Evolutionary conservation across 2,113 vertebrate genomes (phyloP).

Genomic region (Colius striatus): DNA sequence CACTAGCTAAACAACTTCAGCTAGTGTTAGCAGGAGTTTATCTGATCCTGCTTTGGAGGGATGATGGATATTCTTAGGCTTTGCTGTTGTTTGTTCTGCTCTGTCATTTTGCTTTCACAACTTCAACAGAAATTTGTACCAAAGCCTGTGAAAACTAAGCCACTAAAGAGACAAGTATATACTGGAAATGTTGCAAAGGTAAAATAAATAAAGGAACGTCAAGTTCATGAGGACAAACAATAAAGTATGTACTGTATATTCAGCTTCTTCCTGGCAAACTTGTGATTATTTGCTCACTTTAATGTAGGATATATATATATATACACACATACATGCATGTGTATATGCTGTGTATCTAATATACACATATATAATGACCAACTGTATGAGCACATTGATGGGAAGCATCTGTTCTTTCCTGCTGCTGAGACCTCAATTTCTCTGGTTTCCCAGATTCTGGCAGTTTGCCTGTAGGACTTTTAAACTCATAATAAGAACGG

Average conservation of each 20-base stretch:
- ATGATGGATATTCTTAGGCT: background rate
- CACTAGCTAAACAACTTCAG: background rate
- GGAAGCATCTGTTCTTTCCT: background rate
- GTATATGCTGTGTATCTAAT: background rate
- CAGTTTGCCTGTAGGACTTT: background rate
- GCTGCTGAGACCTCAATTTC: accelerated
- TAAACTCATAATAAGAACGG: background rate
- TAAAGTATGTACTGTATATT: background rate
- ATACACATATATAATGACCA: background rate
- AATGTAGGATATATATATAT: background rate
- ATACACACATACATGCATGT: accelerated
- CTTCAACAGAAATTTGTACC: constrained; percentile 20
- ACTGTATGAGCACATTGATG: background rate
- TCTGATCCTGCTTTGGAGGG: background rate
- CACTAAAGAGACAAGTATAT: background rate
- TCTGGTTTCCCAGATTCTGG: background rate
- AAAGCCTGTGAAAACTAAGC: background rate
- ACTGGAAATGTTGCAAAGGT: constrained; percentile 24
- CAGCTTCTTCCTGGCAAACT: background rate
- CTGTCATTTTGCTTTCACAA: constrained; percentile 9
- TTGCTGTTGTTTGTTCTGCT: constrained; percentile 6
- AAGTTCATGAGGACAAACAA: background rate
- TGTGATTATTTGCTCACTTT: background rate
- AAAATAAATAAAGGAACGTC: constrained; percentile 29
- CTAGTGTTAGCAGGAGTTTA: background rate